These are phyloP conservation scores for Petrolisthes cinctipes DNA, from an alignment of 2,888 invertebrate genomes.

Conservation along the genomic window DNA sequence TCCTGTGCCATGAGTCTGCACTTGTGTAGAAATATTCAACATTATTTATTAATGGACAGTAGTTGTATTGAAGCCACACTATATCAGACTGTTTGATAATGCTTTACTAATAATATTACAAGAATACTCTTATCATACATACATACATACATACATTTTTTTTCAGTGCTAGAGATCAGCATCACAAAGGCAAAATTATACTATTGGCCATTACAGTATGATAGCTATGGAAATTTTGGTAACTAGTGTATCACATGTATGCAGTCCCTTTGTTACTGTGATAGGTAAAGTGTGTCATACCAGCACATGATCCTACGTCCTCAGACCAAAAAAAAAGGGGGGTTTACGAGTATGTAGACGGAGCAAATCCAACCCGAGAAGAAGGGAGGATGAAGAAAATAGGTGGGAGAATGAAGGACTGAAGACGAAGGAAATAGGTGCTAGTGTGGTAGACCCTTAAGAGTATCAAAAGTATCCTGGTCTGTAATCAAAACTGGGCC, in stretches of 20 bases:
- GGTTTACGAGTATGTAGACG: no score
- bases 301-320: background rate
- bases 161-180: background rate
- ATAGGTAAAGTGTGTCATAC: conserved; percentile 37
- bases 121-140: background rate
- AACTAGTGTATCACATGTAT: conserved; percentile 22
- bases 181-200: background rate
- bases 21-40: conserved; percentile 49
- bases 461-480: conserved; percentile 53
- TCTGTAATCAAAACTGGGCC: conserved; percentile 56
- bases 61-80: conserved; percentile 47
- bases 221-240: conserved; percentile 19
- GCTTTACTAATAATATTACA: conserved; percentile 52
- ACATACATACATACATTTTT: background rate
- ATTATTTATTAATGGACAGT: conserved; percentile 59
- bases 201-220: background rate
- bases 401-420: no score
- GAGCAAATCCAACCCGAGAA: no score
- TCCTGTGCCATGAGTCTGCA: conserved; percentile 50
- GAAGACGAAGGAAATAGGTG: background rate
- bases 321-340: no score
- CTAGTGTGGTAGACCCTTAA: background rate
- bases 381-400: no score
- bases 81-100: conserved; percentile 38
- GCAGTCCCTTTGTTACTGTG: conserved; percentile 56